Conservation (phyloP, 2,797 vertebrate species). For the Lepus oiostolus region DNA sequence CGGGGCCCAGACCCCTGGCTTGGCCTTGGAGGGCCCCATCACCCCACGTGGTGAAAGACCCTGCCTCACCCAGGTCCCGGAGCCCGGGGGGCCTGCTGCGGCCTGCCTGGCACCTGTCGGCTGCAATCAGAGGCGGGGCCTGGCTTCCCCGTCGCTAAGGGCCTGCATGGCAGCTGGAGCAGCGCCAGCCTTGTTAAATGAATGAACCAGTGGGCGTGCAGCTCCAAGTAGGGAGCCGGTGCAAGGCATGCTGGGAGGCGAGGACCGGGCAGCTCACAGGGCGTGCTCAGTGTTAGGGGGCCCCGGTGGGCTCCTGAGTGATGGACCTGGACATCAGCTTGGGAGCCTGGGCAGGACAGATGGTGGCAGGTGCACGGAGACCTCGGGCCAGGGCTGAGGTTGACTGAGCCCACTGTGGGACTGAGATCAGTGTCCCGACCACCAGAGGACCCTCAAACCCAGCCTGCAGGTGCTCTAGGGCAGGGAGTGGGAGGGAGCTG, state of each 20-base stretch:
- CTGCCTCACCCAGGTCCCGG: no score
- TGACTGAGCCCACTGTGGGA: no score
- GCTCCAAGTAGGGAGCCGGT: not conserved
- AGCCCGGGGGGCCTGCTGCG: not conserved
- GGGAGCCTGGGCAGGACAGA: not conserved
- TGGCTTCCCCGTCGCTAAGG: not conserved
- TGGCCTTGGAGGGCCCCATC: no score
- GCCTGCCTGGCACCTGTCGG: not conserved
- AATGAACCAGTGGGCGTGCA: not conserved
- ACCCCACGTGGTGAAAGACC: no score
- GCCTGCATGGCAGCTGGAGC: not conserved
- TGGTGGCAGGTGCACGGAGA: accelerated
- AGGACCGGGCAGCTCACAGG: not conserved
- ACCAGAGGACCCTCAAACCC: not conserved
- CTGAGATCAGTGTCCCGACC: not conserved
- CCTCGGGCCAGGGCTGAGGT: not conserved
- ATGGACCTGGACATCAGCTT: not conserved
- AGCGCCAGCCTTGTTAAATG: accelerated
- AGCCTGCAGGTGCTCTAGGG: not conserved
- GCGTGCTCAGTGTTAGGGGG: not conserved
- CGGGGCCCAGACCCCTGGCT: no score
- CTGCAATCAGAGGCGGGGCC: not conserved
- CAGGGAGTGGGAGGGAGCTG: not conserved
- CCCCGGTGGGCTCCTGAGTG: not conserved
- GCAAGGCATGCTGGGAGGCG: not conserved